Conservation (phyloP, 1,140 invertebrate species). For the Marisa cornuarietis region DNA sequence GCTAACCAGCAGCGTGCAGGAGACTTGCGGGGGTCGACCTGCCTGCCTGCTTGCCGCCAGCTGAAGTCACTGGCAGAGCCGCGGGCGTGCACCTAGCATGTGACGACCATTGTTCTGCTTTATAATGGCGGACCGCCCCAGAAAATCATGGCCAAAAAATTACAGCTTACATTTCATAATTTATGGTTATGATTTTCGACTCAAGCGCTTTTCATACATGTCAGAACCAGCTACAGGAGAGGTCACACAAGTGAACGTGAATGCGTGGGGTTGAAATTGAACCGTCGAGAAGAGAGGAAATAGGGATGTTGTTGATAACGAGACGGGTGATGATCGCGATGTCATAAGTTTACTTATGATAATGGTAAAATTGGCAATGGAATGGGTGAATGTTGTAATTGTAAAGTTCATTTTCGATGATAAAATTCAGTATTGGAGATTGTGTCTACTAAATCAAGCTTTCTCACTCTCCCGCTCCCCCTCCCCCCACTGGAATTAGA, state of each 20-base stretch:
- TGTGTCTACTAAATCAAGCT: too few species aligned
- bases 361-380: not conserved
- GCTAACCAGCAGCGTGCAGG: too few species aligned
- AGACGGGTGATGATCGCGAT: not conserved
- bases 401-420: too few species aligned
- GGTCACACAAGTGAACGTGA: not conserved
- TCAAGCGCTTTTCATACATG: not conserved
- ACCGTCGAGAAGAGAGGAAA: not conserved
- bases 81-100: not conserved
- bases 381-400: too few species aligned
- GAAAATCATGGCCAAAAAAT: constrained; percentile 4
- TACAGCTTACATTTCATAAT: constrained; percentile 7
- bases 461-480: too few species aligned
- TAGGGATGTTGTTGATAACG: too few species aligned
- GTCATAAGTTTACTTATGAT: not conserved
- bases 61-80: too few species aligned
- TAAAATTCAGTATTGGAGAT: too few species aligned
- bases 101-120: not conserved
- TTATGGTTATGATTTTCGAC: constrained; percentile 11
- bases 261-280: not conserved
- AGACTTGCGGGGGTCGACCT: too few species aligned
- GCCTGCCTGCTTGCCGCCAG: too few species aligned
- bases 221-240: not conserved
- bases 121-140: not conserved
- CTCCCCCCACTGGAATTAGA: not conserved